Evolutionary conservation across 1,140 invertebrate genomes (phyloP).

Genomic region (Oryzaephilus surinamensis): DNA sequence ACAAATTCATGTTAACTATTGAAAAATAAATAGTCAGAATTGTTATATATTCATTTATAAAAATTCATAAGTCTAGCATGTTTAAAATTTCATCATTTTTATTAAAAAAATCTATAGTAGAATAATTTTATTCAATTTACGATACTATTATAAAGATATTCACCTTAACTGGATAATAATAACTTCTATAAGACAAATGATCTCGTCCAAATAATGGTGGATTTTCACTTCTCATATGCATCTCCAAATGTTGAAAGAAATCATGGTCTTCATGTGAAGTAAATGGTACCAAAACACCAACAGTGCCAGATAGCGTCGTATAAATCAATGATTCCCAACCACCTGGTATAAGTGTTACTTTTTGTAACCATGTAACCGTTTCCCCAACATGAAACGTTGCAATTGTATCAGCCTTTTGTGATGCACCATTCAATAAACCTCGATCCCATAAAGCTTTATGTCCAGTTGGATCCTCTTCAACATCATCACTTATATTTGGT

Average conservation of each 20-base stretch:
- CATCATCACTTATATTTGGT: constrained; percentile 86
- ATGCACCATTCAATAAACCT: constrained; percentile 90
- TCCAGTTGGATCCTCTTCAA: constrained; percentile 98
- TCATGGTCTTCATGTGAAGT: constrained; percentile 98
- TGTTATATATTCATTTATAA: constrained; percentile 14
- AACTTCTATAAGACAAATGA: constrained; percentile 93
- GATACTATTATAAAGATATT: constrained; percentile 16
- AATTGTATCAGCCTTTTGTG: constrained; percentile 91
- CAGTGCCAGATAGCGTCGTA: constrained; percentile 87
- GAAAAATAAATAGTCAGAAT: constrained; percentile 9
- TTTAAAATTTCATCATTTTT: constrained; percentile 20
- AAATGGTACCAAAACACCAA: constrained; percentile 95
- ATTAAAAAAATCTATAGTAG: neutral
- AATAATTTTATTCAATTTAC: neutral
- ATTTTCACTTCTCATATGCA: constrained; percentile 98
- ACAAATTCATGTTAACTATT: constrained; percentile 8
- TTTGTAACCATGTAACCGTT: constrained; percentile 80
- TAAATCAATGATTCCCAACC: constrained; percentile 94
- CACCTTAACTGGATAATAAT: constrained; percentile 96
- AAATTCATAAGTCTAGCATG: constrained; percentile 33
- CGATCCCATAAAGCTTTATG: constrained; percentile 98
- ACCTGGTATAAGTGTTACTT: constrained; percentile 93
- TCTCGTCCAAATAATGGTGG: constrained; percentile 93
- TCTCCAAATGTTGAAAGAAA: constrained; percentile 98
- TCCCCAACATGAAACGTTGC: constrained; percentile 95